Evolutionary conservation across 2,888 invertebrate species (phyloP).

Genomic region (Sisyra terminalis): DNA sequence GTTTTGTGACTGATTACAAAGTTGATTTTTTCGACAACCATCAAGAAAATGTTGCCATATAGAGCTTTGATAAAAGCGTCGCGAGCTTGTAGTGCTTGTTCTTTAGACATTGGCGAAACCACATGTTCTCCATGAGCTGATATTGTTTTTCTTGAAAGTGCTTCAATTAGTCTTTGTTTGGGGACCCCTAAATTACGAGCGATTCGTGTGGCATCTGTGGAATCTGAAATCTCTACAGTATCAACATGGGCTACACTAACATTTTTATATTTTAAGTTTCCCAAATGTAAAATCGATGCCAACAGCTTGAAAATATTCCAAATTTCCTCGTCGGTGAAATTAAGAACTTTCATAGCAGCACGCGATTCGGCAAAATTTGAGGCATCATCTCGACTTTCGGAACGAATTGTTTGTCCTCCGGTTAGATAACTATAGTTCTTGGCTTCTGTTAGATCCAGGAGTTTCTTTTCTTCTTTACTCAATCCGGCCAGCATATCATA

Average conservation of each 20-base stretch:
- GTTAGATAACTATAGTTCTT: constrained; percentile 66
- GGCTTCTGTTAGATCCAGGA: constrained; percentile 55
- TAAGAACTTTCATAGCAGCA: constrained; percentile 80
- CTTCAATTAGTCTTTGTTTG: constrained; percentile 51
- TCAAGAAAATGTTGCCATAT: constrained; percentile 80
- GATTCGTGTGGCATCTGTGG: constrained; percentile 47
- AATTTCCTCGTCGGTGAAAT: constrained; percentile 69
- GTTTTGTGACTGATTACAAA: constrained; percentile 58
- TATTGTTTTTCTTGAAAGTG: constrained; percentile 74
- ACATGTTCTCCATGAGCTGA: constrained; percentile 71
- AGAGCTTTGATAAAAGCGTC: constrained; percentile 90
- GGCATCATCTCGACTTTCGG: constrained; percentile 70
- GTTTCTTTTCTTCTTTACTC: constrained; percentile 58
- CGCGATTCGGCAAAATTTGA: constrained; percentile 76
- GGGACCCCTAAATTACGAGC: constrained; percentile 56
- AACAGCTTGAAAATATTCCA: constrained; percentile 73
- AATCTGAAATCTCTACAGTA: constrained; percentile 68
- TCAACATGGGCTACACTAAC: constrained; percentile 57
- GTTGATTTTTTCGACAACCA: constrained; percentile 82
- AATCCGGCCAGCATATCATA: constrained; percentile 80
- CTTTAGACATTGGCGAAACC: constrained; percentile 53
- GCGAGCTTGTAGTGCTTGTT: constrained; percentile 65
- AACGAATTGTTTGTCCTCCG: constrained; percentile 57
- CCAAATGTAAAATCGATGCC: constrained; percentile 78
- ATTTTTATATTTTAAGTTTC: constrained; percentile 74